A percentile compares a stretch with the other conserved stretches of the same genome.
These are phyloP conservation scores for Lasioglossum albipes DNA, from an alignment of 1,140 invertebrate genomes.

Conservation along the genomic window DNA sequence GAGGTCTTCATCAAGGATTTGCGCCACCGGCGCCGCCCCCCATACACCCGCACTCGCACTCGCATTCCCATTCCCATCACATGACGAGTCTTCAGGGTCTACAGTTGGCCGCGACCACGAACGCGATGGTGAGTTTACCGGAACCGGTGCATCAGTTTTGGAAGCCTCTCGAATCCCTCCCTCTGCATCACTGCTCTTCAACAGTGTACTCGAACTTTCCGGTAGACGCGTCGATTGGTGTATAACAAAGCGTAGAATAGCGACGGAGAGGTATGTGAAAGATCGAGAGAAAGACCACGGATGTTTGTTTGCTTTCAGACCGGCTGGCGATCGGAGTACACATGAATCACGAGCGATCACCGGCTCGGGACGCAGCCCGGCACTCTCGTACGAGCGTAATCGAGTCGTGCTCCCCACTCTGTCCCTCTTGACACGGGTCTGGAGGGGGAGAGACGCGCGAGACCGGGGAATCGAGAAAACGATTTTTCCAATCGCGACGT, in stretches of 20 bases:
- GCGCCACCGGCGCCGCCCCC: slow-evolving; percentile 78
- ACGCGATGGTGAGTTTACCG: slow-evolving; percentile 79
- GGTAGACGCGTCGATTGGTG: no score
- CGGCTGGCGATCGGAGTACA: slow-evolving; percentile 81
- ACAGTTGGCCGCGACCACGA: slow-evolving; percentile 80
- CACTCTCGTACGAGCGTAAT: slow-evolving; percentile 67
- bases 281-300: no score
- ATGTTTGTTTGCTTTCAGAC: slow-evolving; percentile 73
- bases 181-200: no score
- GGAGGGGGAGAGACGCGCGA: slow-evolving; percentile 5
- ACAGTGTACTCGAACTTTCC: no score
- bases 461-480: background rate
- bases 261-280: no score
- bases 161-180: no score
- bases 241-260: no score
- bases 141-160: background rate
- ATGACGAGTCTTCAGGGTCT: slow-evolving; percentile 81
- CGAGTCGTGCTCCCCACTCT: slow-evolving; percentile 52
- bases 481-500: background rate
- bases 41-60: slow-evolving; percentile 80
- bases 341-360: slow-evolving; percentile 76
- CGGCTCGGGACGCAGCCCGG: slow-evolving; percentile 74
- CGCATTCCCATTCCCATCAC: slow-evolving; percentile 80
- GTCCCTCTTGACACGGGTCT: slow-evolving; percentile 18
- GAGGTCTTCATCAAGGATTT: slow-evolving; percentile 79